Conservation (phyloP, 1,140 invertebrate species). For the Tetranychus urticae region DNA sequence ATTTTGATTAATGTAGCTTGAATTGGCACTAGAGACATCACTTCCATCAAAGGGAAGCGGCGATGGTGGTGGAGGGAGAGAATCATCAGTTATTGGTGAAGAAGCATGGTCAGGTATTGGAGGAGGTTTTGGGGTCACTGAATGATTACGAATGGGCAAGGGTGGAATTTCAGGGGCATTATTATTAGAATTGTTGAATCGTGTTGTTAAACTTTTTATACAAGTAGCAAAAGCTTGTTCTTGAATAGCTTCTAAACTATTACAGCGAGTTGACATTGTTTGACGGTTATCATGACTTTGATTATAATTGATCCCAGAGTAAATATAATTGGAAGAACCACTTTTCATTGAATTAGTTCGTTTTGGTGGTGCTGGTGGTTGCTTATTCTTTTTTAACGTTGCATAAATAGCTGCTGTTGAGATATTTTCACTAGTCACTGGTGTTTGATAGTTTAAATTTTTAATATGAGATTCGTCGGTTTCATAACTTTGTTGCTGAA, state of each 20-base stretch:
- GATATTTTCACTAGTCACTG: background rate
- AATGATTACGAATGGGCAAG: background rate
- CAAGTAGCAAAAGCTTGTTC: slow-evolving; percentile 23
- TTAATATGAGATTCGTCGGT: slow-evolving; percentile 4
- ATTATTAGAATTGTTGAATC: slow-evolving; percentile 17
- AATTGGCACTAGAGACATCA: background rate
- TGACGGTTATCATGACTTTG: background rate
- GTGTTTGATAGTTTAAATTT: background rate
- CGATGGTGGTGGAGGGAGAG: slow-evolving; percentile 22
- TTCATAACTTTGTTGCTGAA: background rate
- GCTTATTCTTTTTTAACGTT: slow-evolving; percentile 28
- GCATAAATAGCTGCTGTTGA: slow-evolving; percentile 4
- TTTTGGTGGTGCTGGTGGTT: slow-evolving; percentile 63
- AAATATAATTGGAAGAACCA: background rate
- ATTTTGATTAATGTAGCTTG: background rate
- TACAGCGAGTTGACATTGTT: background rate
- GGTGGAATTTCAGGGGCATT: background rate
- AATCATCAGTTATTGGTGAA: slow-evolving; percentile 14
- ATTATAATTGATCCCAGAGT: background rate
- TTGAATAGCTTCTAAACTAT: slow-evolving; percentile 9
- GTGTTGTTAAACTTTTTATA: slow-evolving; percentile 23
- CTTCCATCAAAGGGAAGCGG: background rate
- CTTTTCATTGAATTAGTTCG: slow-evolving; percentile 28
- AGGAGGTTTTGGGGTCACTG: background rate
- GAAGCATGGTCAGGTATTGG: slow-evolving; percentile 18